Evolutionary conservation across 2,797 vertebrate species (phyloP), one percentile per base, ranked within the genome.

Genomic region (Chromis chromis): DNA sequence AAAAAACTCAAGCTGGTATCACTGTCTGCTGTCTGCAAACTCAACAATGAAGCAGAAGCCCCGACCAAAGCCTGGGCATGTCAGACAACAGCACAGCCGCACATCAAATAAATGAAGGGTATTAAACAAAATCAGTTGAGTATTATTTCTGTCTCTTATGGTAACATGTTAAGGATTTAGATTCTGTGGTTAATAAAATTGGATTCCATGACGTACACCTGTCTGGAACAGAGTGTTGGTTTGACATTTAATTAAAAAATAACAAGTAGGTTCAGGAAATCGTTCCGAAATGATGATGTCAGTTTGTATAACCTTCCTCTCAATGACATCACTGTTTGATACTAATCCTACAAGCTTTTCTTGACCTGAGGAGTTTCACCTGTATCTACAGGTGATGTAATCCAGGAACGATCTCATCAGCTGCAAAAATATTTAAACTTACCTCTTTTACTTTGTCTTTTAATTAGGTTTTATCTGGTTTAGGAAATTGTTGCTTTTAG

Each of bases 381-480:
- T 12, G 31, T 63, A 17, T 50, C 22, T 74, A 36, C 33, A 36
- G 33, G 31, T 86, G 88, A 90, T 54, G 74, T 75, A 63, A 87
- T 74, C 46, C 42, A 28, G 19, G 46, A 62, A 13, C 28, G 9
- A 13, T 36, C 24, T 59, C 31, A 56, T 63, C 49, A 78, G 44
- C 60, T 84, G 66, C 3, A 54, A 71, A 85, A 83, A 79, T 64
- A 83, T 80, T 65, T 44, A 50, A 24, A 55, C 2, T 24, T 42
- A 44, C 36, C 44, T 49, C 6, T 46, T 70, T 80, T 21, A 46
- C n/a, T 36, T 36, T 36, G n/a, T n/a, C n/a, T n/a, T n/a, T n/a
- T n/a, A n/a, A n/a, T n/a, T n/a, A n/a, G n/a, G n/a, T 70, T 65
- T 77, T 25, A 49, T 58, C 33, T 57, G 65, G 2, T 25, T 61